Evolutionary conservation across 2,113 vertebrate species (phyloP), one percentile per base, ranked within the genome.

Genomic region (Pandion haliaetus): DNA sequence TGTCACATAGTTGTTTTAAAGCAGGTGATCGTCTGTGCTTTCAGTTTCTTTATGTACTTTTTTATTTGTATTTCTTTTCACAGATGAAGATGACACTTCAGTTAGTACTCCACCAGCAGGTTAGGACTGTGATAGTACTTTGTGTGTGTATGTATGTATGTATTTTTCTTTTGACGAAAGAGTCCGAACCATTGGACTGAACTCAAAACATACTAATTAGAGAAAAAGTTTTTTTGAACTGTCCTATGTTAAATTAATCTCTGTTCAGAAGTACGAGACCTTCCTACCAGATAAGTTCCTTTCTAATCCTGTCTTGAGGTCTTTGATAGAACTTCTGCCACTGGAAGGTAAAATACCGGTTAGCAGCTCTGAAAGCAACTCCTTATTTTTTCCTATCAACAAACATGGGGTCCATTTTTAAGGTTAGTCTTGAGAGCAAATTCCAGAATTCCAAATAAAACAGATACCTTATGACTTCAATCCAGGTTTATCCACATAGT

Each of bases 71-170:
- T 98, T 96, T 98, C 97, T 98, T 97, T 98, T 98, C 97, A 92
- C 98, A 98, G 98, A 98, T 97, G 98, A 98, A 98, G 98, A 98
- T 91, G 98, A 98, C 52, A 94, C 98, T 86, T 97, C 96, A 59
- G 97, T 97, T 96, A 97, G 96, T 82, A 92, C 97, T 88, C 69
- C 98, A 94, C 97, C 98, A 97, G 98, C 98, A 98, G 98, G 98
- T 98, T 98, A 98, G 98, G 97, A 98, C 32, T 50, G 73, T 88
- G 94, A 65, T 93, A 74, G 57, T 44, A 28, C 59, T 90, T 70
- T 96, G 45, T 88, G 82, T 95, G 79, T 76, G 96, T 96, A 95
- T 97, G 96, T 96, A 97, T 97, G 96, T 96, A 96, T 97, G 96
- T 63, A 92, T 59, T 96, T 92, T 91, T 87, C 47, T 91, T 65